Base-by-base conservation (phyloP, 2,797 vertebrate species). In the Argya squamiceps region DNA sequence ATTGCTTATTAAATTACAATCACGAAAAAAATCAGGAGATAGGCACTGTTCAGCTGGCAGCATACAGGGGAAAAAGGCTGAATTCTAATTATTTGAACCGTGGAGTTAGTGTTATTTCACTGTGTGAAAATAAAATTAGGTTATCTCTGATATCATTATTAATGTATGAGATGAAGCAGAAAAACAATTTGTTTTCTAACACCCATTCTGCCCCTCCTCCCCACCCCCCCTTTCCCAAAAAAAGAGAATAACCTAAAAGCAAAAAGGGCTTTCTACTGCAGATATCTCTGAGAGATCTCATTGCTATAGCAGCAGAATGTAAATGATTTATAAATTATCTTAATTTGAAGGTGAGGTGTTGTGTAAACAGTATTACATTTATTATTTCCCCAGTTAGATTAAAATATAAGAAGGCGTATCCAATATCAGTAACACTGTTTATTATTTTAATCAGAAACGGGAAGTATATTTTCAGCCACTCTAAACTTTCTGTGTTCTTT, bases 1-100 rank as follows among this genome's bases (percentile, higher is more conserved):
- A 79, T 85, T 91, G 87, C 68, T 81, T 92, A 96, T 93, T 96
- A 88, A 97, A 97, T 97, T 97, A 94, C 92, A 97, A 94, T 97
- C 81, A 83, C 78, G 46, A 90, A 79, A 93, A 92, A 97, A 95
- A 92, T 90, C 58, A 86, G 80, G 53, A 92, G 78, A 65, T 70
- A 84, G 90, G 68, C 73, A 62, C 46, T 74, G 64, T 91, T 95
- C 84, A 90, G 62, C 80, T 97, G 86, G 81, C 91, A 96, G 68
- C 79, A 95, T 68, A 78, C 44, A 30, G 63, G 44, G 3, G 85
- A 94, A 93, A 69, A 68, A 93, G 60, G 63, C 75, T 96, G 78
- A 91, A 96, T 95, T 89, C 69, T 94, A 76, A 90, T 95, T 63
- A 85, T 96, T 78, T 93, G 83, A 97, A 89, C 97, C 91, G 83